Percentiles rank a stretch among this genome's conserved stretches.
phyloP scores from a whole-genome alignment of 2,888 invertebrate species.

The Mimachlamys varia region DNA sequence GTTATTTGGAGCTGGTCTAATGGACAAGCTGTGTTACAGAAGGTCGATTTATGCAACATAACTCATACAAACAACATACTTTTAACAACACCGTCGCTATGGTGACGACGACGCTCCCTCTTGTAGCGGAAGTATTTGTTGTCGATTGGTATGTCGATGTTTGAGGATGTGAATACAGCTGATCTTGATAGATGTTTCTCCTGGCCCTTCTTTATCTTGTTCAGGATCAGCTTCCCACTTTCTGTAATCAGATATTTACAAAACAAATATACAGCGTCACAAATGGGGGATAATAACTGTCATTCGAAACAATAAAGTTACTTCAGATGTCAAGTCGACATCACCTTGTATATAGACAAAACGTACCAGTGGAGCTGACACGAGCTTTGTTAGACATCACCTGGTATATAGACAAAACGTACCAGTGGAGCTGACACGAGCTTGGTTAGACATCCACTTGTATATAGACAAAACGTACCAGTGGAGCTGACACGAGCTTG shows the following conservation, averaged over 20 bases:
- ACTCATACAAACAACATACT: not conserved
- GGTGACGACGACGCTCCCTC: not conserved
- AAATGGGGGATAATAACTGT: too few relatives aligned
- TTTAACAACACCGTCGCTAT: not conserved
- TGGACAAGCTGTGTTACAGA: too few relatives aligned
- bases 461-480: not conserved
- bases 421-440: not conserved
- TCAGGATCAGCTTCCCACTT: not conserved
- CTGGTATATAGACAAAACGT: not conserved
- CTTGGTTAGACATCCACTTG: constrained; percentile 7
- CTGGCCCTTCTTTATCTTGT: not conserved
- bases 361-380: too few relatives aligned
- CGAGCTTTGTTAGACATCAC: too few relatives aligned
- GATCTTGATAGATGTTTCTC: not conserved
- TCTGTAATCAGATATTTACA: not conserved
- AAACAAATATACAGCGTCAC: too few relatives aligned
- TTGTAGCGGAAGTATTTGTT: constrained; percentile 15
- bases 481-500: not conserved
- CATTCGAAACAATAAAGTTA: too few relatives aligned
- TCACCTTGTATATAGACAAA: too few relatives aligned
- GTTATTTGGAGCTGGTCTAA: too few relatives aligned
- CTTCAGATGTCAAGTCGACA: too few relatives aligned
- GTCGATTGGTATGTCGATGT: not conserved
- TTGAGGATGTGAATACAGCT: not conserved
- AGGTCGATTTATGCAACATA: not conserved